phyloP scores from a whole-genome alignment of 2,888 invertebrate species.

The Hydrotaea cyrtoneurina region DNA sequence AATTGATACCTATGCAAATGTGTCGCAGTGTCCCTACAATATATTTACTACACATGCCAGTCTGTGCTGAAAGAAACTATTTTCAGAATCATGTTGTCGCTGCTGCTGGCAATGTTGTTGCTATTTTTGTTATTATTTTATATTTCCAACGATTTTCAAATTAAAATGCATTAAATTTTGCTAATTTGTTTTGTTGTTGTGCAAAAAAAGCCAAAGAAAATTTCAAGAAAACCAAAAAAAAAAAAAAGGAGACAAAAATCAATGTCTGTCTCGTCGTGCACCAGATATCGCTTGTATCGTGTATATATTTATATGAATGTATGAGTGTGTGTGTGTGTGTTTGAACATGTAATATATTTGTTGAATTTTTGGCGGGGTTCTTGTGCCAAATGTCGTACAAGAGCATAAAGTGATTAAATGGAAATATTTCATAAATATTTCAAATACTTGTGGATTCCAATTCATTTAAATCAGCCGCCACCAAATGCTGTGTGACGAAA shows the following conservation, averaged over 20 bases:
- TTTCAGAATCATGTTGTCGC: background rate
- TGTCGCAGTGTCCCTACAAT: background rate
- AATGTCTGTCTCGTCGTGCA: conserved; percentile 8
- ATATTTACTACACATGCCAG: background rate
- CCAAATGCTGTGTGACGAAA: no score
- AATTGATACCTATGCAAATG: no score
- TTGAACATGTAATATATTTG: no score
- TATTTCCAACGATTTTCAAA: conserved; percentile 37
- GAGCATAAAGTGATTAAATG: background rate
- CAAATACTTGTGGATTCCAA: no score
- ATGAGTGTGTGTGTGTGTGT: no score
- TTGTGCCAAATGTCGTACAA: background rate
- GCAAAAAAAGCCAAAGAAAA: conserved; percentile 4
- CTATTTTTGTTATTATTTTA: background rate
- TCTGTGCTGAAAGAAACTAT: background rate
- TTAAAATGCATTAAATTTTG: conserved; percentile 51
- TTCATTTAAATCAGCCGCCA: no score
- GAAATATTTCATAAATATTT: background rate
- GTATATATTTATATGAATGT: no score
- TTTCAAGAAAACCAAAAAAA: background rate
- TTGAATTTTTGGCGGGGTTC: conserved; percentile 68
- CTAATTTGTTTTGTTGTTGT: conserved; percentile 67
- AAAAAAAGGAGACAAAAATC: background rate
- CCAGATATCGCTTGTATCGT: no score
- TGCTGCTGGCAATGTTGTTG: background rate